These are phyloP conservation scores for Heliocidaris tuberculata DNA, from an alignment of 35 echinoderm and acorn worm genomes.

Conservation along the genomic window DNA sequence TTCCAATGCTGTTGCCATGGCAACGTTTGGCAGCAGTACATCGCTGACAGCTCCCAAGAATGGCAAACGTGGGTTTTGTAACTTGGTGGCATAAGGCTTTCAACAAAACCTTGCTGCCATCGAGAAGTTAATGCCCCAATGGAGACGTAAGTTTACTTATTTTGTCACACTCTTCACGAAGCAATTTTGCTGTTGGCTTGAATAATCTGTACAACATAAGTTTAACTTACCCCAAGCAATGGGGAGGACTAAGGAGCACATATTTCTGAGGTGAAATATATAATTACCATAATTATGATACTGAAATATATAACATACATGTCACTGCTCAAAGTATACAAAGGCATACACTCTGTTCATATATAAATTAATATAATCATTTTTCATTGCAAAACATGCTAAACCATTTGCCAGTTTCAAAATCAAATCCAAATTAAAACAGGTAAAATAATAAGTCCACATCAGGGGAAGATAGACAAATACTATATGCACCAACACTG, in stretches of 20 bases:
- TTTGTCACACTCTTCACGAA: background rate
- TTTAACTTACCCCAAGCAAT: background rate
- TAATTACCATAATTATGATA: background rate
- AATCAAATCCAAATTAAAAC: background rate
- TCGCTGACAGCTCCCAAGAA: background rate
- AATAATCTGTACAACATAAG: background rate
- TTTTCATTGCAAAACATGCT: too few relatives aligned
- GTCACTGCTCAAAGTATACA: too few relatives aligned
- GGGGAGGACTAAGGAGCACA: background rate
- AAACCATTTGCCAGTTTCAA: background rate
- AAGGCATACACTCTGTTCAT: too few relatives aligned
- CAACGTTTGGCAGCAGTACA: background rate
- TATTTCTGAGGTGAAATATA: background rate
- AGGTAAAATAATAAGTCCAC: background rate
- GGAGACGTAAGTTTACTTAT: background rate
- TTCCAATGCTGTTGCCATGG: constrained; percentile 28
- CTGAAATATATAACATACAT: background rate
- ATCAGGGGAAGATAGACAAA: background rate
- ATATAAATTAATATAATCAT: too few relatives aligned
- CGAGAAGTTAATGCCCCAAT: background rate
- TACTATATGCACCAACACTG: too few relatives aligned
- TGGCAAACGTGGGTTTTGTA: background rate
- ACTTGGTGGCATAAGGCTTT: background rate
- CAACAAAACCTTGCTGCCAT: background rate
- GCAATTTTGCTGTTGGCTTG: background rate